These are phyloP conservation scores for Poecilia latipinna DNA, from an alignment of 2,113 vertebrate species.

Conservation along the genomic window DNA sequence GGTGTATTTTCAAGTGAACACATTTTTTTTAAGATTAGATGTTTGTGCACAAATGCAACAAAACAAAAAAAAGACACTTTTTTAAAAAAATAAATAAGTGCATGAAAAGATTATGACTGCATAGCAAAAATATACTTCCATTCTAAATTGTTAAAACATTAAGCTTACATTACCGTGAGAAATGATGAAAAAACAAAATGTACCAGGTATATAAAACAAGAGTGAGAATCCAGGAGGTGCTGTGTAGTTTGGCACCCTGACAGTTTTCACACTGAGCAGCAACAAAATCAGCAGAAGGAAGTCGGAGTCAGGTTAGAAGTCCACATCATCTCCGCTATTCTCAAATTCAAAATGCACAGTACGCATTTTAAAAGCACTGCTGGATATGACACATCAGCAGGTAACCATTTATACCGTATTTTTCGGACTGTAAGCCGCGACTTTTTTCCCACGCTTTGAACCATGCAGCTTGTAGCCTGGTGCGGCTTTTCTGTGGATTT, in stretches of 20 bases:
- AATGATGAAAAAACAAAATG: neutral
- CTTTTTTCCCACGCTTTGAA: too few relatives aligned
- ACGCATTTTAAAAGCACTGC: neutral
- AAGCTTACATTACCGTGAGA: neutral
- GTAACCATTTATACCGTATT: neutral
- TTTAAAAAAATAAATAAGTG: too few relatives aligned
- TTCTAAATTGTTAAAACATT: too few relatives aligned
- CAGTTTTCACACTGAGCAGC: neutral
- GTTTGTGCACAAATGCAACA: too few relatives aligned
- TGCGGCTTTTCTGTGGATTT: too few relatives aligned
- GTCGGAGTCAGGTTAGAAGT: slow-evolving; percentile 14
- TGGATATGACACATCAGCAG: neutral
- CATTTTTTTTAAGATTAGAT: too few relatives aligned
- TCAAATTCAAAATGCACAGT: neutral
- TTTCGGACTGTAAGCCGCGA: too few relatives aligned
- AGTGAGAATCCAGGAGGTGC: neutral
- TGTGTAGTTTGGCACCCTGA: neutral
- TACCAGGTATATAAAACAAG: neutral
- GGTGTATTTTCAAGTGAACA: too few relatives aligned
- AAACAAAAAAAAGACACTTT: too few relatives aligned
- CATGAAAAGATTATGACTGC: neutral
- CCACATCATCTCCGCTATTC: slow-evolving; percentile 13
- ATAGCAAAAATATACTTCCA: neutral
- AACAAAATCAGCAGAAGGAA: slow-evolving; percentile 1
- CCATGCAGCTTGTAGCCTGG: too few relatives aligned